Evolutionary conservation across 2,113 vertebrate genomes (phyloP), one percentile per base, ranked within the genome.

Genomic region (Pelobates fuscus): DNA sequence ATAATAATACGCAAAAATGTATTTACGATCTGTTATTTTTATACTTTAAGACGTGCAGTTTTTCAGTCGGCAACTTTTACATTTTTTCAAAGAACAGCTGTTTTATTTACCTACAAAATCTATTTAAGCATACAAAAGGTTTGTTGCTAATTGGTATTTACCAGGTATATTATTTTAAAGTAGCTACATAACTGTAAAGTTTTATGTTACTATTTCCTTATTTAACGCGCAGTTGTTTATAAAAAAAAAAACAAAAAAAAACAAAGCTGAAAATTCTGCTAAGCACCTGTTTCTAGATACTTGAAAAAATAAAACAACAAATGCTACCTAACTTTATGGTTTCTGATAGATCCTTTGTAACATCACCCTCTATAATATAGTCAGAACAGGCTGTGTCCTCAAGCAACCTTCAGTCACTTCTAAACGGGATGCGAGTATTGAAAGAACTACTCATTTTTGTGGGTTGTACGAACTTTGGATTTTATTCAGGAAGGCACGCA

Each of bases 361-460:
- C 14, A 5, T 46, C 44, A 12, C 6, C 3, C 44, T 18, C 44
- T 11, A 17, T 14, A 5, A 49, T 5, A 17, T 14, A 49, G 2
- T 17, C 44, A 18, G 52, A 55, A 55, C 52, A 21, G 2, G 11
- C 8, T 5, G 8, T 46, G 62, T 64, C 64, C 43, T 49, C 64
- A 10, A 46, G 64, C 43, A 25, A 66, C 41, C 64, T 27, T 66
- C 23, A 49, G 41, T 49, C 43, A 49, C 41, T 26, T 46, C 41
- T 18, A n/a, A 66, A 66, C 25, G 23, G 63, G 63, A 24, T 23
- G 15, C 64, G 7, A 15, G 32, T 66, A 26, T 66, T 27, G 43
- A 49, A 66, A 66, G 24, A 66, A 23, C 64, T 18, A 20, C 60
- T 18, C 18, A 66, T 66, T 66, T 66, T 20, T 46, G 23, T 25